Evolutionary conservation across 64 coral and sea anemone species (phyloP).

Genomic region (Stichodactyla mertensii): DNA sequence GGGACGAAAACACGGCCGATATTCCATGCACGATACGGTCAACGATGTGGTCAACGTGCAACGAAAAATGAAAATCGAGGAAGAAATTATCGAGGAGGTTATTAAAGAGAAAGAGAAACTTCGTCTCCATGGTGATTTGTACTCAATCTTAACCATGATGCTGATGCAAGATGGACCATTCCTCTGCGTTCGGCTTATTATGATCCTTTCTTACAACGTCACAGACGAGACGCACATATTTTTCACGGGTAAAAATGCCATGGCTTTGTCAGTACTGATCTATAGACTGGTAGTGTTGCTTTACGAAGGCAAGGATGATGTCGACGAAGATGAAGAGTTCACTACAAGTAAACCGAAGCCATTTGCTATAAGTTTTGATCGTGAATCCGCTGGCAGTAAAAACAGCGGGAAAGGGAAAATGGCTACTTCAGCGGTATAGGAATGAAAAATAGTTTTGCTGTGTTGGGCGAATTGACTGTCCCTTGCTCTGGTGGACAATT

Average conservation of each 20-base stretch:
- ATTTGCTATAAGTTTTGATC: not conserved
- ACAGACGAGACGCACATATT: slow-evolving; percentile 69
- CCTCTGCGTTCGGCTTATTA: slow-evolving; percentile 67
- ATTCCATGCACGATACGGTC: slow-evolving; percentile 79
- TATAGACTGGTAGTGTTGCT: slow-evolving; percentile 82
- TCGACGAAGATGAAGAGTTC: slow-evolving; percentile 29
- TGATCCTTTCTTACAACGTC: slow-evolving; percentile 75
- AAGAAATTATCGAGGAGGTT: slow-evolving; percentile 71
- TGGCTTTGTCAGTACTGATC: slow-evolving; percentile 63
- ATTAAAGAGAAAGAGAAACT: slow-evolving; percentile 73
- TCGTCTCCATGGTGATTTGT: slow-evolving; percentile 89
- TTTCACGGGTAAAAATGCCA: slow-evolving; percentile 96
- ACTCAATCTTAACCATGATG: slow-evolving; percentile 84
- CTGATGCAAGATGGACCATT: slow-evolving; percentile 98
- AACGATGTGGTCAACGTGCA: slow-evolving; percentile 76
- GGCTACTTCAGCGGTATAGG: not conserved
- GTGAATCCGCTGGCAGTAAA: not conserved
- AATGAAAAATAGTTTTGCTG: not conserved
- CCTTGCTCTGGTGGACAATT: too few species aligned
- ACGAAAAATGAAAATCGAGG: slow-evolving; percentile 66
- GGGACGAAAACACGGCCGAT: slow-evolving; percentile 36
- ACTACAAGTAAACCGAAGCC: not conserved
- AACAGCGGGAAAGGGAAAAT: not conserved
- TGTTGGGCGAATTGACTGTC: too few species aligned
- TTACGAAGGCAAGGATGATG: slow-evolving; percentile 60